Percentiles rank a stretch among this genome's conserved stretches.
These are phyloP conservation scores for Narcine bancroftii DNA, from an alignment of 2,113 vertebrate genomes.

Conservation along the genomic window DNA sequence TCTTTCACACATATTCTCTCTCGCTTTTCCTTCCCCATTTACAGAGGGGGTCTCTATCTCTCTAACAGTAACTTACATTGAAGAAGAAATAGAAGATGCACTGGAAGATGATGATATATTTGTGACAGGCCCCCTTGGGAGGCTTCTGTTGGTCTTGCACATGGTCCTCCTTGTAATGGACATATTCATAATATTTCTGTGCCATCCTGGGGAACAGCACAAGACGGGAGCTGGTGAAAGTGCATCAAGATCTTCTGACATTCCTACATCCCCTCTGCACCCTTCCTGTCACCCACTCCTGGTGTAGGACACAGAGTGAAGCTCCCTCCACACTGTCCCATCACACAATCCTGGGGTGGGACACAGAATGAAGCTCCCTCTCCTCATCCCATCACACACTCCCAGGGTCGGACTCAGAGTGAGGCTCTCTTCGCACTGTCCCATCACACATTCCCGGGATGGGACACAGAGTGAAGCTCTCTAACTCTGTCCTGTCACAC, in stretches of 20 bases:
- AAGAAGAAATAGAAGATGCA: conserved; percentile 75
- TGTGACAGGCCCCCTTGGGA: conserved; percentile 64
- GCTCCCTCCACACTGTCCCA: no score
- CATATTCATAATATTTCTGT: conserved; percentile 85
- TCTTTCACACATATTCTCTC: no score
- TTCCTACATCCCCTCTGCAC: no score
- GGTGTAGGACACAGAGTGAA: no score
- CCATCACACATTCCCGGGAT: background rate
- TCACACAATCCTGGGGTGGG: no score
- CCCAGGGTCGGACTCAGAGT: background rate
- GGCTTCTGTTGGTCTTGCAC: conserved; percentile 66
- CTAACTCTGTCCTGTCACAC: background rate
- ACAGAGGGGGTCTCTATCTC: background rate
- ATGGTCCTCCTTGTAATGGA: conserved; percentile 76
- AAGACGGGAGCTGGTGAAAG: no score
- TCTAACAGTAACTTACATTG: conserved; percentile 59
- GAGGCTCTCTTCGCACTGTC: background rate
- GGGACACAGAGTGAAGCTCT: background rate
- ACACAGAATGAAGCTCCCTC: no score
- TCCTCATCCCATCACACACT: background rate
- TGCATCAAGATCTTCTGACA: no score
- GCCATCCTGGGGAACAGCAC: conserved; percentile 63
- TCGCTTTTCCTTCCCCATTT: background rate
- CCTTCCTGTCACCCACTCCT: no score
- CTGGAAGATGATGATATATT: conserved; percentile 78